Conservation (phyloP, 2,113 vertebrate species). For the Oryzias melastigma region DNA sequence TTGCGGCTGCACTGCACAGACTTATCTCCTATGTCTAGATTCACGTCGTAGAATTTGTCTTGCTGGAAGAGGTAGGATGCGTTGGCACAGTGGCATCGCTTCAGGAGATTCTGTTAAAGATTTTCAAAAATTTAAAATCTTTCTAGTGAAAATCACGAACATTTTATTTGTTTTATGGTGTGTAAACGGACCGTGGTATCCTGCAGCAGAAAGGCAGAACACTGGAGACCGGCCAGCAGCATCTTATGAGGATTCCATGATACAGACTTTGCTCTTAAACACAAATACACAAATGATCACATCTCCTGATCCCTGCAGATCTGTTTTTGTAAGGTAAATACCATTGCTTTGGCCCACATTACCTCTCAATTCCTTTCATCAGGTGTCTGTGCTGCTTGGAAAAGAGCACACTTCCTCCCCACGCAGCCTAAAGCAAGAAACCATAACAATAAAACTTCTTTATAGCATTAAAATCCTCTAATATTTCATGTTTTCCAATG, state of each 20-base stretch:
- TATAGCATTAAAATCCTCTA: neutral
- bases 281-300: neutral
- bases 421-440: conserved; percentile 51
- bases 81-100: conserved; percentile 51
- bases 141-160: neutral
- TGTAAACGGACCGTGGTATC: conserved; percentile 47
- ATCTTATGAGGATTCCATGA: conserved; percentile 68
- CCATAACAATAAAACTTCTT: neutral
- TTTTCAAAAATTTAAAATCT: neutral
- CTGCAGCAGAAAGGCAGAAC: conserved; percentile 49
- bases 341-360: neutral
- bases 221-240: conserved; percentile 61
- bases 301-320: neutral
- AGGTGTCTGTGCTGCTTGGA: conserved; percentile 54
- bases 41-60: conserved; percentile 62
- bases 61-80: conserved; percentile 64
- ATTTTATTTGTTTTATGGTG: conserved; percentile 3
- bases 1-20: conserved; percentile 62
- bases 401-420: conserved; percentile 63
- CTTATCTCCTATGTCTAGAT: conserved; percentile 59
- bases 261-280: conserved; percentile 54
- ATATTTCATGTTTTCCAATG: neutral
- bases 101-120: conserved; percentile 46
- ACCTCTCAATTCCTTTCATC: conserved; percentile 60
- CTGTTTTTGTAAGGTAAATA: neutral